Base-by-base conservation (phyloP, 2,888 invertebrate genomes). In the Tineola bisselliella region DNA sequence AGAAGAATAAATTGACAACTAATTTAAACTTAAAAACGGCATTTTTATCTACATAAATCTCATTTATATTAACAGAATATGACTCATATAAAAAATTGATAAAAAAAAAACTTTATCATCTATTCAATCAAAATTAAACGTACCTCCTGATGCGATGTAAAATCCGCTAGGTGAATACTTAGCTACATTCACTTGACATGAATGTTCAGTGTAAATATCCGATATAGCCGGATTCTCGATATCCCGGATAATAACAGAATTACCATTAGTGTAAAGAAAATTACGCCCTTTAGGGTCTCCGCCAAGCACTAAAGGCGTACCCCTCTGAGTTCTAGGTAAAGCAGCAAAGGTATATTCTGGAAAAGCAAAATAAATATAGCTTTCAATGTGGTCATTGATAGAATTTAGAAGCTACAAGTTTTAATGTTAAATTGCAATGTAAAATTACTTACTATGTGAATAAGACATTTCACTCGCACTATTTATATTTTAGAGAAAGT, bases 121-220 rank as follows among this genome's bases (percentile, higher is more conserved):
- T 15, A 48, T 13, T 48, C 17, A 15, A 17, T 48, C 15, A 48
- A 15, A 48, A 48, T 48, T 13, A 12, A 17, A 66, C 79, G 89
- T 88, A 97, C 97, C 97, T 87, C 97, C 99, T 65, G 99, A 99
- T 48, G 98, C 96, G 72, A 99, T 98, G 83, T 99, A 99, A 87
- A 96, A 98, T 66, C 98, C 97, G 81, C 96, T 97, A 8, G 98
- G 99, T 25, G 98, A 97, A 82, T 98, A 99, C 83, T 98, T 98
- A 63, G 99, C 99, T 62, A 98, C 97, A 76, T 96, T 97, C 3
- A 98, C 96, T 73, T 93, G 91, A 73, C 94, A 94, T 58, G 98
- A 95, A 86, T 99, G 99, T 82, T 99, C 98, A 3, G 98, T 97
- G 83, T 99, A 99, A 66, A 98, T 92, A 79, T 99, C 99, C 64